A percentile compares a stretch with the other conserved stretches of the same genome.
These are phyloP conservation scores for Anticlea derivata DNA, from an alignment of 2,888 invertebrate genomes.

Conservation along the genomic window DNA sequence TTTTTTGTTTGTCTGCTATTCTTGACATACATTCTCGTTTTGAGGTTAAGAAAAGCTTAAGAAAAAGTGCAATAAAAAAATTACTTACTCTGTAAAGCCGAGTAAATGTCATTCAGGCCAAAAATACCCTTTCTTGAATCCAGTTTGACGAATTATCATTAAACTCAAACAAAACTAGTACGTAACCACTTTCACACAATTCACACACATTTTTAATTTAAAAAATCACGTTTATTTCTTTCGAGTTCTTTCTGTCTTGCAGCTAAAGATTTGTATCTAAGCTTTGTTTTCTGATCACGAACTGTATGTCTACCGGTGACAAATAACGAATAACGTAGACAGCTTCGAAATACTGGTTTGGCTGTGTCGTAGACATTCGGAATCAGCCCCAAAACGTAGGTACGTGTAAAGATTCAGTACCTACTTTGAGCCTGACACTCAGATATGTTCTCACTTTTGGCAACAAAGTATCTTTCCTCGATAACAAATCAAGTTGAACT, in stretches of 20 bases:
- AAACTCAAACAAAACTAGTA: slow-evolving; percentile 28
- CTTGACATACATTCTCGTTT: slow-evolving; percentile 44
- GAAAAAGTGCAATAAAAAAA: slow-evolving; percentile 12
- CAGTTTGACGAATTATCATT: slow-evolving; percentile 48
- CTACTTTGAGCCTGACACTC: no score
- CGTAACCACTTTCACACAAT: slow-evolving; percentile 39
- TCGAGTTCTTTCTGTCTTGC: slow-evolving; percentile 41
- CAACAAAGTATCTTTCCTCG: no score
- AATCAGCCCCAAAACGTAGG: no score
- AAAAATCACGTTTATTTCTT: slow-evolving; percentile 20
- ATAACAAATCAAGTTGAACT: slow-evolving; percentile 4
- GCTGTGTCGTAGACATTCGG: slow-evolving; percentile 12
- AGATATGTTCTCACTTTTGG: no score
- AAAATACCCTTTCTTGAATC: slow-evolving; percentile 63
- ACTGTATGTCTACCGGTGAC: slow-evolving; percentile 49
- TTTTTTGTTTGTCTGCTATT: slow-evolving; percentile 40
- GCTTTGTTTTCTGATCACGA: slow-evolving; percentile 70
- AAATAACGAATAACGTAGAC: slow-evolving; percentile 29
- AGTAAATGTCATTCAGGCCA: slow-evolving; percentile 48
- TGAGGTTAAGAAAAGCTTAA: slow-evolving; percentile 41
- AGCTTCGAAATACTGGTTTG: slow-evolving; percentile 30
- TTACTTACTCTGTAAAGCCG: slow-evolving; percentile 48
- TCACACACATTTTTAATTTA: slow-evolving; percentile 25
- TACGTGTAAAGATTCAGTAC: no score
- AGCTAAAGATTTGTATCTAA: slow-evolving; percentile 60